These are phyloP conservation scores for Corvus hawaiiensis DNA, from an alignment of 2,113 vertebrate species.

Conservation along the genomic window DNA sequence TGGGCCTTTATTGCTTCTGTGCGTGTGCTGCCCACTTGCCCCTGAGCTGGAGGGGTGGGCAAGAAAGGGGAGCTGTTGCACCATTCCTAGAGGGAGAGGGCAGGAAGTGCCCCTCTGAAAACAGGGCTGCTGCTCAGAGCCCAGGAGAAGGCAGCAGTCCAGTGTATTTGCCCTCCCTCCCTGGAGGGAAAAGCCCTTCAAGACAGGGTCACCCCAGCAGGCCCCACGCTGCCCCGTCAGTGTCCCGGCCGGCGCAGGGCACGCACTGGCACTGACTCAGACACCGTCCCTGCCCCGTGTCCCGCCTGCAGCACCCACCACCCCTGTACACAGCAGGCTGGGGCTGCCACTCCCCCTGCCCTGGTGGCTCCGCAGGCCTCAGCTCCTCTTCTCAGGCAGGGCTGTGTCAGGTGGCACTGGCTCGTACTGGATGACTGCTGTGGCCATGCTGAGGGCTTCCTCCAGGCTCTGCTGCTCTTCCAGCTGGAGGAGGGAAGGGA, in stretches of 20 bases:
- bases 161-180: not conserved
- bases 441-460: constrained; percentile 71
- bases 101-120: not conserved
- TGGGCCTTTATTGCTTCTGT: not conserved
- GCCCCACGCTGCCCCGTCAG: accelerated
- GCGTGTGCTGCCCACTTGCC: not conserved
- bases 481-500: constrained; percentile 43
- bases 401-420: constrained; percentile 18
- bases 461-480: constrained; percentile 80
- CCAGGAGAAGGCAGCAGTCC: not conserved
- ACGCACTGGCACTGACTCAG: not conserved
- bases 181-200: not conserved
- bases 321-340: not conserved
- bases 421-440: constrained; percentile 71
- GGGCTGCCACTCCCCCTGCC: not conserved
- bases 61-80: not conserved
- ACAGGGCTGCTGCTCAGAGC: not conserved
- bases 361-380: not conserved
- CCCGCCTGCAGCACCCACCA: not conserved
- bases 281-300: not conserved
- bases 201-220: not conserved
- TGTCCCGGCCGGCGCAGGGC: accelerated
- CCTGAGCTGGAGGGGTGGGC: not conserved
- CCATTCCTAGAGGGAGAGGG: not conserved
- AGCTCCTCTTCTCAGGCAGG: constrained; percentile 46